Percentiles rank a stretch among this genome's conserved stretches.
These are phyloP conservation scores for Scyliorhinus canicula DNA, from an alignment of 2,797 vertebrate species.

Conservation along the genomic window DNA sequence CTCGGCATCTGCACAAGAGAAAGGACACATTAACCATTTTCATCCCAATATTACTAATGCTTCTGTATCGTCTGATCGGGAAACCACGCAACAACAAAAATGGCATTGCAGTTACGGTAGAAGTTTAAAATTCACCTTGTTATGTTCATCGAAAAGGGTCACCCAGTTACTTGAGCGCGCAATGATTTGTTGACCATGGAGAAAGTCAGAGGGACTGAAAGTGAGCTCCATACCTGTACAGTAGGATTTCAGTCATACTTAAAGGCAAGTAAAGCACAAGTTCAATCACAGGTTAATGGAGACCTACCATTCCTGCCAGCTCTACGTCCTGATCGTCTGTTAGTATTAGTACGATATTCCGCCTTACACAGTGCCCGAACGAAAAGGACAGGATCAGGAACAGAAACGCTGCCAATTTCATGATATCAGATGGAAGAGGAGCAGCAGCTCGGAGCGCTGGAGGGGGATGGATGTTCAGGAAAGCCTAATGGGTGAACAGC, in stretches of 20 bases:
- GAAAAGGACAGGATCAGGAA: background rate
- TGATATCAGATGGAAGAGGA: background rate
- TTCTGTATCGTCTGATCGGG: background rate
- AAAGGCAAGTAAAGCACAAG: rapidly evolving
- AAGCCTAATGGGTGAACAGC: background rate
- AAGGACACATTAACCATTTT: no score
- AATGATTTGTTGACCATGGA: background rate
- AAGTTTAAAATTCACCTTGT: background rate
- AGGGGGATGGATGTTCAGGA: background rate
- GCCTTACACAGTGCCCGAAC: background rate
- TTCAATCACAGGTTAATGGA: background rate
- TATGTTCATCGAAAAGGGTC: background rate
- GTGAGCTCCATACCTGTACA: background rate
- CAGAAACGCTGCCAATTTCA: background rate
- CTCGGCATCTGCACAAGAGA: background rate
- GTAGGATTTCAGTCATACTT: background rate
- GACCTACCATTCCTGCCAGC: slow-evolving; percentile 67
- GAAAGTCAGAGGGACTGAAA: background rate
- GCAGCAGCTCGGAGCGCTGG: background rate
- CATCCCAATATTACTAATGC: background rate
- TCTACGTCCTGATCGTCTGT: slow-evolving; percentile 67
- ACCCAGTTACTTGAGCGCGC: no score
- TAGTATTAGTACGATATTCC: slow-evolving; percentile 65
- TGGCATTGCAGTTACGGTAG: background rate
- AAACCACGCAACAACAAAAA: background rate